These are phyloP conservation scores for Polyergus mexicanus DNA, from an alignment of 1,140 invertebrate genomes.

Conservation along the genomic window DNA sequence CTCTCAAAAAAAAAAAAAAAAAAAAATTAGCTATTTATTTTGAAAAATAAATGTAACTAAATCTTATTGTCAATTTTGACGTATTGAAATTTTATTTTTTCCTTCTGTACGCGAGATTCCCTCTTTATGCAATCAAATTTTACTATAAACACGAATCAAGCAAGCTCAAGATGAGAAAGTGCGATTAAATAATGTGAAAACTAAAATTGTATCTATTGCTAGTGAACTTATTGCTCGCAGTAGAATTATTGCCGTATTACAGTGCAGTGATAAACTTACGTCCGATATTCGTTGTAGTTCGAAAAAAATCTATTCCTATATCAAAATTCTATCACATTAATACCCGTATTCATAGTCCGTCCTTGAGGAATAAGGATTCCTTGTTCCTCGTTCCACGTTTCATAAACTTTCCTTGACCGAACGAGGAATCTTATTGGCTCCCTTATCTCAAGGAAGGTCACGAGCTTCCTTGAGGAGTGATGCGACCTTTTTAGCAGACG, in stretches of 20 bases:
- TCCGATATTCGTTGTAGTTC: slow-evolving; percentile 31
- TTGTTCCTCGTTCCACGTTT: too few species aligned
- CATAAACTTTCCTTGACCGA: too few species aligned
- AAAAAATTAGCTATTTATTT: background rate
- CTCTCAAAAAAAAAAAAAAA: too few species aligned
- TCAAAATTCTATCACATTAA: background rate
- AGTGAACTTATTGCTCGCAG: slow-evolving; percentile 37
- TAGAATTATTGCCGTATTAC: slow-evolving; percentile 24
- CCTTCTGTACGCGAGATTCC: background rate
- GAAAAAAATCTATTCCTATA: background rate
- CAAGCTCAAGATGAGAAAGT: background rate
- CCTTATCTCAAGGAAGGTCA: too few species aligned
- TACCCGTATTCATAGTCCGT: too few species aligned
- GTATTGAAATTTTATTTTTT: background rate
- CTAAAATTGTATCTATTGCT: slow-evolving; percentile 7
- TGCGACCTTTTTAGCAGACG: too few species aligned
- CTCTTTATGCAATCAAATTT: background rate
- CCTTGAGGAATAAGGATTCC: too few species aligned
- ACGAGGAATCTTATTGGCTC: too few species aligned
- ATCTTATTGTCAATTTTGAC: background rate
- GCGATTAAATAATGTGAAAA: background rate
- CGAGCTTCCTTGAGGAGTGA: too few species aligned
- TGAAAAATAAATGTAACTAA: background rate
- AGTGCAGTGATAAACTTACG: slow-evolving; percentile 5
- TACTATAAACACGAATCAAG: background rate